Conservation (phyloP, 2,797 vertebrate species). For the Gallinago stenura region DNA sequence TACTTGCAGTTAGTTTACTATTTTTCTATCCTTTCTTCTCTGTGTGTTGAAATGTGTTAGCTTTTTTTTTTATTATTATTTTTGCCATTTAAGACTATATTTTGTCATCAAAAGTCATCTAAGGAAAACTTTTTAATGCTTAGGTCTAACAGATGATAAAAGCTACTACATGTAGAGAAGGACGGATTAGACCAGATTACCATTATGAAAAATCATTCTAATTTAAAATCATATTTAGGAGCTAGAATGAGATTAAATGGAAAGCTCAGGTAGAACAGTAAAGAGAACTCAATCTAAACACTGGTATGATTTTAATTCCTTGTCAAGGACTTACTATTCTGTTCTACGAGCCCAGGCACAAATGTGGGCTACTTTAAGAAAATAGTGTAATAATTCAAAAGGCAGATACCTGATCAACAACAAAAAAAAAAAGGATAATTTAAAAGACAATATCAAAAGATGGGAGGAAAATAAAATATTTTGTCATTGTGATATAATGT, state of each 20-base stretch:
- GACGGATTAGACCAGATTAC: not conserved
- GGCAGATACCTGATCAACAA: not conserved
- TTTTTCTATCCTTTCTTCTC: not conserved
- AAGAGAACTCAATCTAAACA: not conserved
- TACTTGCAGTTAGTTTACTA: not conserved
- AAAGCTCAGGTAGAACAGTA: conserved; percentile 3
- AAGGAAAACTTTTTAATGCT: not conserved
- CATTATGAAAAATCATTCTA: not conserved
- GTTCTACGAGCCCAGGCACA: not conserved
- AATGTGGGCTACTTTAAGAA: not conserved
- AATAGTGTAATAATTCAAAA: not conserved
- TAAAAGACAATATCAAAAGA: not conserved
- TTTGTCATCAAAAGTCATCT: not conserved
- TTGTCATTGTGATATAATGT: not conserved
- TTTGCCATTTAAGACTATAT: not conserved
- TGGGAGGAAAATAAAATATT: not conserved
- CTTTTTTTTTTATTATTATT: too few species aligned
- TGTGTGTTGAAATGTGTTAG: not conserved
- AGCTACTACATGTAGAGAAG: not conserved
- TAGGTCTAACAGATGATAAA: not conserved
- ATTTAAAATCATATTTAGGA: conserved; percentile 33
- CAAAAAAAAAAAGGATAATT: not conserved
- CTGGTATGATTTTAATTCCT: not conserved
- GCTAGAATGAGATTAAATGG: conserved; percentile 9
- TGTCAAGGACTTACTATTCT: not conserved